These are phyloP conservation scores for Melopsittacus undulatus DNA, from an alignment of 2,797 vertebrate species.

Conservation along the genomic window DNA sequence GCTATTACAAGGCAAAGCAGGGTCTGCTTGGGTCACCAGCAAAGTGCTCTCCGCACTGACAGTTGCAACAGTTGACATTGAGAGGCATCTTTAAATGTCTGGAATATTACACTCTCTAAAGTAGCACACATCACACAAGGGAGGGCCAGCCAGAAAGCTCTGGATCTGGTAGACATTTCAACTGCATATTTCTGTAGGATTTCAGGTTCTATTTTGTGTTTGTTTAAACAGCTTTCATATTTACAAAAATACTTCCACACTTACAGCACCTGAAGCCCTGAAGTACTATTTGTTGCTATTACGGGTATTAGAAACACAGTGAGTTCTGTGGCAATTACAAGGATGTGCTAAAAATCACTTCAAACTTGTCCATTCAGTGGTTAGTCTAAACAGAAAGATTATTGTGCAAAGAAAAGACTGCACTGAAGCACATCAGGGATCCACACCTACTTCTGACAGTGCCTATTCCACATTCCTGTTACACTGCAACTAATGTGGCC, in stretches of 20 bases:
- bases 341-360: neutral
- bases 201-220: neutral
- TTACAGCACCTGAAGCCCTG: neutral
- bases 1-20: neutral
- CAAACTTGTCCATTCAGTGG: neutral
- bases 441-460: neutral
- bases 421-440: neutral
- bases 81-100: neutral
- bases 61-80: neutral
- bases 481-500: neutral
- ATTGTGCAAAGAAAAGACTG: neutral
- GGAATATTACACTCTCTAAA: neutral
- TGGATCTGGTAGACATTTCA: neutral
- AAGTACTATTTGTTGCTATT: neutral
- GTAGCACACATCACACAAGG: neutral
- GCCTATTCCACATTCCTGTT: neutral
- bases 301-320: neutral
- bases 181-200: neutral
- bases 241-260: neutral
- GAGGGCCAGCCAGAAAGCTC: neutral
- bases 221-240: neutral
- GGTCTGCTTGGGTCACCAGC: neutral
- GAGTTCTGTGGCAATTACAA: neutral
- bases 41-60: neutral
- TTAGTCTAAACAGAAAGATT: neutral